Conservation (phyloP, 2,888 invertebrate genomes). For the Tenodera sinensis region DNA sequence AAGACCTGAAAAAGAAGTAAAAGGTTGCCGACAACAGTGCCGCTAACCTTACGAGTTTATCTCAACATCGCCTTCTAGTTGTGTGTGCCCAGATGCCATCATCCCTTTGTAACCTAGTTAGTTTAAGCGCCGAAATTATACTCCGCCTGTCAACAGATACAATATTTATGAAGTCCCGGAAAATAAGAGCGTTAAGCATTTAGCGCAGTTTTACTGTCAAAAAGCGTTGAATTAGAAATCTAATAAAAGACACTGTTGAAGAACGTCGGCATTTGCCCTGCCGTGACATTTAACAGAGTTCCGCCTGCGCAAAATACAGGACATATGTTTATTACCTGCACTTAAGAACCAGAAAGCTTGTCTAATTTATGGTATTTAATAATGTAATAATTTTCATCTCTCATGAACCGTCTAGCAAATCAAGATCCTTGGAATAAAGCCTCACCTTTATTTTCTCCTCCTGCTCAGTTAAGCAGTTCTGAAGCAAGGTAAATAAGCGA, state of each 20-base stretch:
- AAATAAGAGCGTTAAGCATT: neutral
- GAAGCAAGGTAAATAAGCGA: too few relatives aligned
- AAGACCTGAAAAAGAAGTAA: neutral
- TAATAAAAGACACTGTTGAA: neutral
- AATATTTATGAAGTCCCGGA: neutral
- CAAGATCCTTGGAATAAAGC: neutral
- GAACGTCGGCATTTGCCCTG: neutral
- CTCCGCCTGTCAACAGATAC: neutral
- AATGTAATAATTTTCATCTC: neutral
- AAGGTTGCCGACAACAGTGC: neutral
- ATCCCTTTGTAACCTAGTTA: neutral
- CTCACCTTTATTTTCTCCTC: neutral
- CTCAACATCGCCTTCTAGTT: neutral
- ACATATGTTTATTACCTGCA: neutral
- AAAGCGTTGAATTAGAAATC: neutral
- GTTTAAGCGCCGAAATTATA: neutral
- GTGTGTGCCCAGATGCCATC: neutral
- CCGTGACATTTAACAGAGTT: neutral
- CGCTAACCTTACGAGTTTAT: neutral
- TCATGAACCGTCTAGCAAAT: neutral
- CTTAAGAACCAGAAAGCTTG: neutral
- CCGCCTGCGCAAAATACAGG: neutral
- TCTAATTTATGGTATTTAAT: neutral
- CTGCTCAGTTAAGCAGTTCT: neutral
- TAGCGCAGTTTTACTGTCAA: neutral